Evolutionary conservation across 2,797 vertebrate genomes (phyloP), one percentile per base, ranked within the genome.

Genomic region (Anabas testudineus): DNA sequence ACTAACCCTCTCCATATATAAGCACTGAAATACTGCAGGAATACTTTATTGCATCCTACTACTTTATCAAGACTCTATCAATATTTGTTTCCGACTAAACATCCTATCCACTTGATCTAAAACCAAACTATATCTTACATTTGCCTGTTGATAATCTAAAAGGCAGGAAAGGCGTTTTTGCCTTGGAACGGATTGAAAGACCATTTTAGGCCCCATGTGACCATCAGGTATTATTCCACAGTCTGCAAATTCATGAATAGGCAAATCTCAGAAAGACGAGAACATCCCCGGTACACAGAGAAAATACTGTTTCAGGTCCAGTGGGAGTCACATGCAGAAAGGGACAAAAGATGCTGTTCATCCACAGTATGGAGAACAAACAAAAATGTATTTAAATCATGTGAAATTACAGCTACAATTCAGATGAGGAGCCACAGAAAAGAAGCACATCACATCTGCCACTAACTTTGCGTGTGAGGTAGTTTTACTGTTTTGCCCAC

Each of bases 1-100:
- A 57, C 61, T 65, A 74, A 49, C 67, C 54, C 51, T 76, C 59
- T 62, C 51, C 46, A 49, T 13, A 15, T 15, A 26, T 26, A 14
- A 28, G 24, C 64, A 49, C 24, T 39, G 34, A 53, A 39, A 63
- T 2, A 32, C 43, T 49, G 59, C 3, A 41, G 10, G 64, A 34
- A 24, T 13, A 14, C 53, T 41, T 51, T 6, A 49, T 14, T n/a
- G 28, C 15, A 32, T 53, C 22, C 3, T 24, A 12, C 22, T 9
- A 41, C 2, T 37, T 49, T 2, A 24, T 37, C 4, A 1, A 30
- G 28, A 6, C 9, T 9, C 19, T 43, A 6, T 73, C 4, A n/a
- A n/a, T n/a, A n/a, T 42, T 36, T 10, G 43, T n/a, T 63, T 45
- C 41, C 12, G 3, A 3, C 24, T 41, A 39, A 56, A 53, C 13